Evolutionary conservation across 1,140 invertebrate genomes (phyloP).

Genomic region (Neodiprion pinetum): DNA sequence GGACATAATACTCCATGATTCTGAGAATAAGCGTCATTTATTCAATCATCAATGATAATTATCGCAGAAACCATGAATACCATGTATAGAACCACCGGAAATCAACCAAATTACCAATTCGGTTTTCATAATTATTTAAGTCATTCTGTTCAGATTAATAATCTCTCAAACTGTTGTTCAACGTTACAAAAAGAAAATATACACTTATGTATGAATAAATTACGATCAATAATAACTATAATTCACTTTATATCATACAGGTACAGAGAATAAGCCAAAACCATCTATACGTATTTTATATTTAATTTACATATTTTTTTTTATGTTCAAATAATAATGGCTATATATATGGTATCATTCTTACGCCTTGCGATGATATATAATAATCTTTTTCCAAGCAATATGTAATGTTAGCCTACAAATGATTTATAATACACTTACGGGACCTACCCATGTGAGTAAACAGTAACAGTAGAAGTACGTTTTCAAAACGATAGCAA

Average conservation of each 20-base stretch:
- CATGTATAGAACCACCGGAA: too few species aligned
- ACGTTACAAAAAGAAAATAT: too few species aligned
- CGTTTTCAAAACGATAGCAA: too few species aligned
- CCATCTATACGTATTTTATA: neutral
- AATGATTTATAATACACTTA: neutral
- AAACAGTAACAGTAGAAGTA: neutral
- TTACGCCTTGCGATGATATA: neutral
- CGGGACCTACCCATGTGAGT: neutral
- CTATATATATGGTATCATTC: neutral
- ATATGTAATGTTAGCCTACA: neutral
- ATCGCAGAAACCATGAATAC: too few species aligned
- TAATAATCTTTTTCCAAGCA: neutral
- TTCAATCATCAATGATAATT: too few species aligned
- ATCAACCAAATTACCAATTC: too few species aligned
- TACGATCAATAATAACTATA: neutral
- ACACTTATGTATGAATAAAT: too few species aligned
- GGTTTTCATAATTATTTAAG: too few species aligned
- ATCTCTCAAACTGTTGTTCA: too few species aligned
- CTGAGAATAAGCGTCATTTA: too few species aligned
- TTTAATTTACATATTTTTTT: neutral
- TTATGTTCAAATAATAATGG: neutral
- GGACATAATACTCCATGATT: too few species aligned
- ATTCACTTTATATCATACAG: conserved; percentile 2
- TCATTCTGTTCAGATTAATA: too few species aligned
- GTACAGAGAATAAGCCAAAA: conserved; percentile 5